Percentiles rank a stretch among this genome's conserved stretches.
Evolutionary conservation across 2,797 vertebrate species (phyloP).

Genomic region (Lepilemur ruficaudatus): DNA sequence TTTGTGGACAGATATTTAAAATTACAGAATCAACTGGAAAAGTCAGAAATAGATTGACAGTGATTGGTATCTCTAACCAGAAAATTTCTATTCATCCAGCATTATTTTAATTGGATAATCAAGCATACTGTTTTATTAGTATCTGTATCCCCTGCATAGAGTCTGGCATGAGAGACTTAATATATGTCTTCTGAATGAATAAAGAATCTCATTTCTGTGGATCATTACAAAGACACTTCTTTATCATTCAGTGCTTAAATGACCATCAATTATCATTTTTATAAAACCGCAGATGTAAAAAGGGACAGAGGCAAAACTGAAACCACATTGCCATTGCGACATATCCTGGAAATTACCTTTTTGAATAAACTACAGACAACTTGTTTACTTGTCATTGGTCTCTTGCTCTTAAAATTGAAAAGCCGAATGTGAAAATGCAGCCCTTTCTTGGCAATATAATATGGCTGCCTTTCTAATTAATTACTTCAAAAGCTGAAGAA

Average conservation of each 20-base stretch:
- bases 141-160: conserved; percentile 38
- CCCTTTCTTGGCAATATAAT: conserved; percentile 35
- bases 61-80: background rate
- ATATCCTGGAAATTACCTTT: conserved; percentile 36
- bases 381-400: conserved; percentile 52
- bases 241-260: conserved; percentile 29
- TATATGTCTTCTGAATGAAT: conserved; percentile 39
- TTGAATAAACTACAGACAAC: conserved; percentile 49
- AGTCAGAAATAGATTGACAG: conserved; percentile 39
- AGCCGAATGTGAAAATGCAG: conserved; percentile 48
- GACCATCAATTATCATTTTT: conserved; percentile 59
- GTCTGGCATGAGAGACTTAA: conserved; percentile 33
- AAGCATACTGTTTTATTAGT: conserved; percentile 47
- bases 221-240: conserved; percentile 57
- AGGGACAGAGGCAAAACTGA: background rate
- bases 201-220: conserved; percentile 49
- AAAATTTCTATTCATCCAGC: conserved; percentile 46
- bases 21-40: conserved; percentile 52
- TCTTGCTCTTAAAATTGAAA: conserved; percentile 45
- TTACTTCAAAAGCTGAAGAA: conserved; percentile 61
- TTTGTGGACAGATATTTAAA: conserved; percentile 33
- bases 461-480: conserved; percentile 63
- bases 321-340: background rate
- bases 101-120: conserved; percentile 60
- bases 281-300: conserved; percentile 24